These are phyloP conservation scores for Euura saliciscinereae DNA, from an alignment of 1,140 invertebrate species.

Conservation along the genomic window DNA sequence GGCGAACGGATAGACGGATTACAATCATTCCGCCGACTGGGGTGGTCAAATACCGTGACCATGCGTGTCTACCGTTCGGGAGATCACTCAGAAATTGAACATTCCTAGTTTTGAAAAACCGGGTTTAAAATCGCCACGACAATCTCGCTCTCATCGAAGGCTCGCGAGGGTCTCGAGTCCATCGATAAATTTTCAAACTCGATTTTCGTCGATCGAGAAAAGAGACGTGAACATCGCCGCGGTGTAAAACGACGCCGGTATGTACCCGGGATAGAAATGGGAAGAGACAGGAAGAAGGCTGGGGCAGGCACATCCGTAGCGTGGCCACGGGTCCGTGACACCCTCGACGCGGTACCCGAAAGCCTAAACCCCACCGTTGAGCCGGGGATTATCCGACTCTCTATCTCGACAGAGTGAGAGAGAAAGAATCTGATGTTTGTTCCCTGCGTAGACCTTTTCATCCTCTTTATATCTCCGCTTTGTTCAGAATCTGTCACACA, in stretches of 20 bases:
- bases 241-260: slow-evolving; percentile 6
- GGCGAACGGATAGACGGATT: slow-evolving; percentile 58
- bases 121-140: too few relatives aligned
- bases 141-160: too few relatives aligned
- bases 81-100: too few relatives aligned
- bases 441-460: too few relatives aligned
- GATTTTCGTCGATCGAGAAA: too few relatives aligned
- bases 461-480: too few relatives aligned
- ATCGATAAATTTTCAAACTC: too few relatives aligned
- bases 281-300: slow-evolving; percentile 58
- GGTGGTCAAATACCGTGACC: slow-evolving; percentile 60
- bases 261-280: slow-evolving; percentile 8
- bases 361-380: slow-evolving; percentile 4
- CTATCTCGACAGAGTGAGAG: not conserved
- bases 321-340: slow-evolving; percentile 60
- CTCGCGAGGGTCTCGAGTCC: too few relatives aligned
- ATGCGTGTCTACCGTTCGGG: slow-evolving; percentile 38
- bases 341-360: slow-evolving; percentile 30
- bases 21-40: slow-evolving; percentile 56
- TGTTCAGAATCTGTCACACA: too few relatives aligned
- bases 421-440: too few relatives aligned
- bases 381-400: slow-evolving; percentile 1
- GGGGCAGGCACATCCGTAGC: slow-evolving; percentile 63
- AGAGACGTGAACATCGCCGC: slow-evolving; percentile 40
- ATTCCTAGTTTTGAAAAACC: too few relatives aligned